Evolutionary conservation across 2,797 vertebrate species (phyloP).

Genomic region (Cetoscarus ocellatus): DNA sequence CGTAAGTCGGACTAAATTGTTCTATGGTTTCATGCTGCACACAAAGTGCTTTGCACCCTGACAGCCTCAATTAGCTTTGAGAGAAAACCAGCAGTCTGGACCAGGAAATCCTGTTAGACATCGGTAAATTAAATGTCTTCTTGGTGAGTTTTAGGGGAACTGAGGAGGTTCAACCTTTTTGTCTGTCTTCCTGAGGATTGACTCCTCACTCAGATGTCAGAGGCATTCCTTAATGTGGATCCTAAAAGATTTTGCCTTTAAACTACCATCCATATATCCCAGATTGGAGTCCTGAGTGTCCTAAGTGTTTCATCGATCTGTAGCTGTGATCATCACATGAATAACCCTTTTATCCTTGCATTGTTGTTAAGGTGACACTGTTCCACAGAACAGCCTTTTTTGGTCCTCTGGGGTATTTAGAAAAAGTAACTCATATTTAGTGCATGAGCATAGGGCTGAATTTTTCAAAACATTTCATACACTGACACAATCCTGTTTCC

Average conservation of each 20-base stretch:
- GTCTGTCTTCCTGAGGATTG: not conserved
- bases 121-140: not conserved
- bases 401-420: too few species aligned
- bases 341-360: too few species aligned
- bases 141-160: not conserved
- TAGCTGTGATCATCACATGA: not conserved
- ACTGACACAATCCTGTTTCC: too few species aligned
- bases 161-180: not conserved
- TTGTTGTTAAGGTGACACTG: too few species aligned
- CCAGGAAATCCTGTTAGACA: not conserved
- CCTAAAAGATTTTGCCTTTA: not conserved
- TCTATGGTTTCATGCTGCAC: not conserved
- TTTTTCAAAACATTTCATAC: too few species aligned
- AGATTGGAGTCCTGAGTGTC: not conserved
- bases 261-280: not conserved
- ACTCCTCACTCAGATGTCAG: not conserved
- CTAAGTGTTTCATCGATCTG: not conserved
- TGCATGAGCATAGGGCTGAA: too few species aligned
- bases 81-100: constrained; percentile 1
- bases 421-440: too few species aligned
- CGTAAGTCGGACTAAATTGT: not conserved
- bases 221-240: not conserved
- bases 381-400: too few species aligned
- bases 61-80: not conserved
- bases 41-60: not conserved